A percentile compares a stretch with the other conserved stretches of the same genome.
Conservation (phyloP, 2,113 vertebrate genomes). For the Clarias magur region DNA sequence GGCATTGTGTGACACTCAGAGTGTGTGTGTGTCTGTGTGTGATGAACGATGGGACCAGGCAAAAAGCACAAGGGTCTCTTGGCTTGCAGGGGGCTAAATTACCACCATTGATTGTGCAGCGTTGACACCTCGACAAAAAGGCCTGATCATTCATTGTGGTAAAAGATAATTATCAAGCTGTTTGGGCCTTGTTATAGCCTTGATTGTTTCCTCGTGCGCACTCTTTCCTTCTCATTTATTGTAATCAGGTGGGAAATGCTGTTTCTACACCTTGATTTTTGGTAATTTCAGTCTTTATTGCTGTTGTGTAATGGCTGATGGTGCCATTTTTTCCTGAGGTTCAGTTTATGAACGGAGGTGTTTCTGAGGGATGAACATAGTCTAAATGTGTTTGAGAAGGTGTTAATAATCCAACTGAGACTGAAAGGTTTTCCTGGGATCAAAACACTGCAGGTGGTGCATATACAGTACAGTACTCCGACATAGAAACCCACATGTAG, state of each 20-base stretch:
- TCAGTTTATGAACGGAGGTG: background rate
- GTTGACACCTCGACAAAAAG: conserved; percentile 68
- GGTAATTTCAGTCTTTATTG: background rate
- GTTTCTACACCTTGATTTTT: conserved; percentile 10
- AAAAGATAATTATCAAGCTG: conserved; percentile 74
- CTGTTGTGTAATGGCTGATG: background rate
- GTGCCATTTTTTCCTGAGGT: background rate
- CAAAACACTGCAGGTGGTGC: background rate
- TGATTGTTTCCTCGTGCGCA: conserved; percentile 65
- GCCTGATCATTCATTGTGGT: conserved; percentile 75
- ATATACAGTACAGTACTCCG: too few relatives aligned
- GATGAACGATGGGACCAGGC: conserved; percentile 62
- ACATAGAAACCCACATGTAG: background rate
- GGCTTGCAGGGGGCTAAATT: conserved; percentile 68
- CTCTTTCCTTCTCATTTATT: conserved; percentile 39
- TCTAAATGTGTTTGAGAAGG: background rate
- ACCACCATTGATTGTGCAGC: conserved; percentile 72
- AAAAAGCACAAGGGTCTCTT: conserved; percentile 50
- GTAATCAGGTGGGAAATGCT: conserved; percentile 25
- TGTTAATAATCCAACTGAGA: background rate
- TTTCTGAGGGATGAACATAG: background rate
- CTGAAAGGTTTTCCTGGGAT: background rate
- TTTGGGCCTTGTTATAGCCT: conserved; percentile 72
- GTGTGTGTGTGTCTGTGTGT: conserved; percentile 19
- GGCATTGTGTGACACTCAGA: conserved; percentile 53